Conservation (phyloP, 1,140 invertebrate species). For the Zaprionus nigranus region DNA sequence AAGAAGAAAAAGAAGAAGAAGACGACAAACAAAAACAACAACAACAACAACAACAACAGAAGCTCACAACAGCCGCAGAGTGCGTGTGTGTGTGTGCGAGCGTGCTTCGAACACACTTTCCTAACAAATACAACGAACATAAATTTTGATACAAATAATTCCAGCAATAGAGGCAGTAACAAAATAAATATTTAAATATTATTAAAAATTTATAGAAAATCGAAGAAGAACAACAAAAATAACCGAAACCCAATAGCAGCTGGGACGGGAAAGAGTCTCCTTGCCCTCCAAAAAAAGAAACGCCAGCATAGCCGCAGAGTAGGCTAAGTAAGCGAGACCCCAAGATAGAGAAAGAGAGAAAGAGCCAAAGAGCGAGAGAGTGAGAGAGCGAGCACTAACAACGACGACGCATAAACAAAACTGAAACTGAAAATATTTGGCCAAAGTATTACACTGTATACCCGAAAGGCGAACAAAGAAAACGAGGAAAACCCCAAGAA, state of each 20-base stretch:
- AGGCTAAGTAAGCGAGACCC: conserved; percentile 3
- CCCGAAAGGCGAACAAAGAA: conserved; percentile 13
- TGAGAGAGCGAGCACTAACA: conserved; percentile 11
- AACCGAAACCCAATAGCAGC: conserved; percentile 7
- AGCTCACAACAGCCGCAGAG: not conserved
- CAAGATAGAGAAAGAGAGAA: not conserved
- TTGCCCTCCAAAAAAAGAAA: not conserved
- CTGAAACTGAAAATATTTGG: conserved; percentile 61
- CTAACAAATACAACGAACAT: conserved; percentile 47
- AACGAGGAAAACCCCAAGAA: conserved; percentile 12
- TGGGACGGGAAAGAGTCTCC: not conserved
- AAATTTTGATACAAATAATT: conserved; percentile 38
- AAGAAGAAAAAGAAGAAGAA: conserved; percentile 6
- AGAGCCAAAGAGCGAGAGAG: not conserved
- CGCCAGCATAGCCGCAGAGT: not conserved
- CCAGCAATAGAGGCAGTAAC: not conserved
- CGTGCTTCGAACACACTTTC: conserved; percentile 10
- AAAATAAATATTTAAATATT: not conserved
- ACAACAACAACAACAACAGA: conserved; percentile 8
- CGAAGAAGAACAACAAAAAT: conserved; percentile 10
- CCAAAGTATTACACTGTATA: conserved; percentile 36
- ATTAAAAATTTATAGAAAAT: conserved; percentile 9
- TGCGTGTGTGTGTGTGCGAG: conserved; percentile 14
- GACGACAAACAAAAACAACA: conserved; percentile 5
- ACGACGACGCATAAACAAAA: conserved; percentile 54